Percentiles rank a stretch among this genome's conserved stretches.
These are phyloP conservation scores for Cosmia pyralina DNA, from an alignment of 2,888 invertebrate species.

Conservation along the genomic window DNA sequence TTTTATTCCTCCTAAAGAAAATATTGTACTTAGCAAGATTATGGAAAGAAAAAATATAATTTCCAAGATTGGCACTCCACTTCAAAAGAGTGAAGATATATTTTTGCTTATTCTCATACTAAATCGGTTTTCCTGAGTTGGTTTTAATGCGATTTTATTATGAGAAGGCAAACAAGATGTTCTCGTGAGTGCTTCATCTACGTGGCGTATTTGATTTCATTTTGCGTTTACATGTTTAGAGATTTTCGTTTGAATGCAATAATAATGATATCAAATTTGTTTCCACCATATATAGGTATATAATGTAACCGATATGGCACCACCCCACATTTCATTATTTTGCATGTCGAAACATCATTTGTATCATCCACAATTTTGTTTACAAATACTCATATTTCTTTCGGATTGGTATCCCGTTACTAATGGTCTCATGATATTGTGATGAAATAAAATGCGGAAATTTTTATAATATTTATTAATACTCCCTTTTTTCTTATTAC, in stretches of 20 bases:
- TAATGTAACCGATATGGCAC: slow-evolving; percentile 13
- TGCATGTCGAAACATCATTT: slow-evolving; percentile 25
- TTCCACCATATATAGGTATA: slow-evolving; percentile 5
- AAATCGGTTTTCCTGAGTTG: slow-evolving; percentile 69
- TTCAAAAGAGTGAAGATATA: slow-evolving; percentile 70
- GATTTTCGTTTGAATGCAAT: slow-evolving; percentile 37
- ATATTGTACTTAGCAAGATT: slow-evolving; percentile 75
- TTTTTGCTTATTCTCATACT: slow-evolving; percentile 68
- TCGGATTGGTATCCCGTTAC: slow-evolving; percentile 1
- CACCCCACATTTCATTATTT: slow-evolving; percentile 32
- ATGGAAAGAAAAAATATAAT: slow-evolving; percentile 74
- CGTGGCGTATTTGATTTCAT: slow-evolving; percentile 63
- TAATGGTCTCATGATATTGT: slow-evolving; percentile 7
- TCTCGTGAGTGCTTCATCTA: slow-evolving; percentile 55
- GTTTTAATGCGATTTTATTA: slow-evolving; percentile 72
- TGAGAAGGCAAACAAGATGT: slow-evolving; percentile 67
- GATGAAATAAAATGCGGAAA: slow-evolving; percentile 56
- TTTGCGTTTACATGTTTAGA: slow-evolving; percentile 52
- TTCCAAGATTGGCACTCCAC: slow-evolving; percentile 73
- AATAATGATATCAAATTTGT: slow-evolving; percentile 13
- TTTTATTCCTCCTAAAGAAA: slow-evolving; percentile 68
- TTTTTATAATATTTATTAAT: slow-evolving; percentile 86
- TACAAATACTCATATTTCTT: background rate
- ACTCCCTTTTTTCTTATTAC: slow-evolving; percentile 82
- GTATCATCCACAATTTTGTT: slow-evolving; percentile 13